Base-by-base conservation (phyloP, 2,888 invertebrate genomes). In the Thymelicus acteon region DNA sequence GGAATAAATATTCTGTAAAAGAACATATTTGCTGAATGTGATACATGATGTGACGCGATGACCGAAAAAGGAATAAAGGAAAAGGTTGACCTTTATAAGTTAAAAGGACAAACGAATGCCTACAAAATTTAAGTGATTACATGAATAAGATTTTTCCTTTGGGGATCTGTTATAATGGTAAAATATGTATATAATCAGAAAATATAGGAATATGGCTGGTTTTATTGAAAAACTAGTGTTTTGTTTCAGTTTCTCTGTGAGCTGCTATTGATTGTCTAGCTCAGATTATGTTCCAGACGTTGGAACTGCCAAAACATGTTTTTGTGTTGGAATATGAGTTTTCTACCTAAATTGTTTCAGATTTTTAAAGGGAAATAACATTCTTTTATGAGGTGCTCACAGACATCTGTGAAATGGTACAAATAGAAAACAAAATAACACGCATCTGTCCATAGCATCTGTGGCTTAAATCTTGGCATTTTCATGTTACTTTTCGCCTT, bases 31-130 rank as follows among this genome's bases (percentile, higher is more conserved):
- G n/a, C n/a, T n/a, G n/a, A n/a, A n/a, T n/a, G 44, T 44, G 44
- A 44, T 44, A 44, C 44, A 44, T 44, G 12, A 44, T 44, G 44
- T 44, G 44, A 44, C 3, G 44, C 44, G 44, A 60, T 44, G 60
- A 60, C 44, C 12, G 31, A 37, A 24, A 39, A 44, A 44, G 44
- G 40, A 60, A 60, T 44, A 44, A 60, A 44, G 40, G 8, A n/a
- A 60, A 60, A 44, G 13, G 40, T 60, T 60, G 19, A 44, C 44
- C 44, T 44, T 44, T 44, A 44, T 10, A 44, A 19, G 60, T 19
- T 19, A 60, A 60, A 39, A 15, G 44, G 44, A 60, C 60, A 60
- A 60, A 60, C 40, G 44, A 19, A 44, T 60, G 44, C 60, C 19
- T 44, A 44, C 60, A 15, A 47, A 44, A 19, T 60, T 60, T 40